Conservation (phyloP, 23 tunicate species). For the Diplosoma virens region DNA sequence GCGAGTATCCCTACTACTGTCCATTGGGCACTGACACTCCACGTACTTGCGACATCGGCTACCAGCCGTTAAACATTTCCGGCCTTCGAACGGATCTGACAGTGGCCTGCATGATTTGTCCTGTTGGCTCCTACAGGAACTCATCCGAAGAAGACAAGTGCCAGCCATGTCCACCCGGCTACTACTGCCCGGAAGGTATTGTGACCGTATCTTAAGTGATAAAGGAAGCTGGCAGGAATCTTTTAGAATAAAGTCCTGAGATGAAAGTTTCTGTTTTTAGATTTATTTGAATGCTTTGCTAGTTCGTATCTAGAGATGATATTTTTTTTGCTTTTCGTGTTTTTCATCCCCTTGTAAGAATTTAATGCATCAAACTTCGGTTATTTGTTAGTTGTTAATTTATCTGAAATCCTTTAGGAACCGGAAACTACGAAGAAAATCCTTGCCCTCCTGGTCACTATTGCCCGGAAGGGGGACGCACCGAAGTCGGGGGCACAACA, state of each 20-base stretch:
- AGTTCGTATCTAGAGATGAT: too few species aligned
- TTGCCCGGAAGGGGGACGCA: constrained; percentile 92
- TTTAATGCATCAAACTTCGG: too few species aligned
- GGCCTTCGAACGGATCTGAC: constrained; percentile 54
- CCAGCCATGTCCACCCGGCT: constrained; percentile 98
- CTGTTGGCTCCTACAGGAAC: constrained; percentile 81
- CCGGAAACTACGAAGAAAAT: constrained; percentile 77
- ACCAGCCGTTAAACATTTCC: constrained; percentile 91
- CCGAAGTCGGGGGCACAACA: constrained; percentile 64
- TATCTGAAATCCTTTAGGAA: too few species aligned
- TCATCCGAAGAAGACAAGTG: constrained; percentile 77
- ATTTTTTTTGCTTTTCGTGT: not conserved
- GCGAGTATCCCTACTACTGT: constrained; percentile 94
- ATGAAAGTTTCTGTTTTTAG: too few species aligned
- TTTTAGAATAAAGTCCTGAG: too few species aligned
- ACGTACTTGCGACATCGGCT: constrained; percentile 80
- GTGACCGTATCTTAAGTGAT: not conserved
- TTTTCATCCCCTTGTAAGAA: too few species aligned
- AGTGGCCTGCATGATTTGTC: constrained; percentile 86
- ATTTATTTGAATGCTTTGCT: too few species aligned
- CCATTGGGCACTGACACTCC: constrained; percentile 77
- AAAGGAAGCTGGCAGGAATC: too few species aligned
- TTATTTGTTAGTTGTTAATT: too few species aligned
- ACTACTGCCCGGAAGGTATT: constrained; percentile 94
- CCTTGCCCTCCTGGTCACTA: constrained; percentile 91